Percentiles rank a stretch among this genome's conserved stretches.
Conservation (phyloP, 2,888 invertebrate genomes). For the Catocala fraxini region DNA sequence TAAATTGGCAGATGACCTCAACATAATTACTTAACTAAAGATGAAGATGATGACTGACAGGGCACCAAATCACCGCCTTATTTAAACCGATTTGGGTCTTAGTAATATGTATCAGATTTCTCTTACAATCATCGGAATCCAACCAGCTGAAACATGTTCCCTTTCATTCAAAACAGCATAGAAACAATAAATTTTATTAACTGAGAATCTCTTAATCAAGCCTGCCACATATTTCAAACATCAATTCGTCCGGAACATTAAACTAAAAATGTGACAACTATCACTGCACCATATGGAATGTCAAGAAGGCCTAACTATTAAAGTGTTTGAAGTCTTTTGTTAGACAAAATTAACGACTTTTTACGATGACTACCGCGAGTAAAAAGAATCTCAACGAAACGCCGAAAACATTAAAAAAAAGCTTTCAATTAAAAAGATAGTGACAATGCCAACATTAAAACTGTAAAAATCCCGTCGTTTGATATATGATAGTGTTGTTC, state of each 20-base stretch:
- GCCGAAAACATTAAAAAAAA: constrained; percentile 77
- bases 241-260: constrained; percentile 69
- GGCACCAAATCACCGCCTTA: constrained; percentile 4
- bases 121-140: background rate
- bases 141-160: background rate
- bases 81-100: constrained; percentile 8
- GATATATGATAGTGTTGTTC: constrained; percentile 85
- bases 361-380: constrained; percentile 78
- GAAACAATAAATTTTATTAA: constrained; percentile 21
- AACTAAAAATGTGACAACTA: constrained; percentile 77
- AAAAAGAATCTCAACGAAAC: constrained; percentile 58
- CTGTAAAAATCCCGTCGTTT: constrained; percentile 75
- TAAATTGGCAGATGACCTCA: constrained; percentile 11
- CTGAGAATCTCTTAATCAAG: constrained; percentile 25
- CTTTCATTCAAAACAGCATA: constrained; percentile 9
- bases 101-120: constrained; percentile 16
- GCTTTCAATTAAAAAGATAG: constrained; percentile 79
- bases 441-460: constrained; percentile 81
- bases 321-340: constrained; percentile 84
- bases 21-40: constrained; percentile 11
- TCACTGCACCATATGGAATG: constrained; percentile 79
- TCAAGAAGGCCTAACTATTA: constrained; percentile 67
- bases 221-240: constrained; percentile 48
- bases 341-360: constrained; percentile 69
- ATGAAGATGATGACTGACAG: constrained; percentile 15